Conservation (phyloP, 2,888 invertebrate genomes). For the Cerastis rubricosa region DNA sequence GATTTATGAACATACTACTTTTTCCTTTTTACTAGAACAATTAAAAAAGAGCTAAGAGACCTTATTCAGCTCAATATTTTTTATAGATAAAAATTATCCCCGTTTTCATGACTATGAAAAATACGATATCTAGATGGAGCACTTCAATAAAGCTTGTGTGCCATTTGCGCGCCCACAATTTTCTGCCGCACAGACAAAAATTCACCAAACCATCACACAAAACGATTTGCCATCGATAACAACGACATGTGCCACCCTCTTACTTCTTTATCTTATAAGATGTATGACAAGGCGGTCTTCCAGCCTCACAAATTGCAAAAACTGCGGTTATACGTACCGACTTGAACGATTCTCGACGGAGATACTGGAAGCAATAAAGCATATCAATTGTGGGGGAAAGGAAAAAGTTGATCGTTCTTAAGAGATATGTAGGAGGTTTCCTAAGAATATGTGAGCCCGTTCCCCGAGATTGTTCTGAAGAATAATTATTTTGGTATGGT, state of each 20-base stretch:
- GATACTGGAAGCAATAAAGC: constrained; percentile 36
- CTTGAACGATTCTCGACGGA: constrained; percentile 29
- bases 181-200: constrained; percentile 23
- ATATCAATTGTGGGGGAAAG: constrained; percentile 31
- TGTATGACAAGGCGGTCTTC: constrained; percentile 32
- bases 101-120: constrained; percentile 2
- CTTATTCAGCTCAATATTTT: not conserved
- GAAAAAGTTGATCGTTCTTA: constrained; percentile 7
- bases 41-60: not conserved
- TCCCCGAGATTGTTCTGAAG: not conserved
- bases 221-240: constrained; percentile 53
- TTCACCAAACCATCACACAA: constrained; percentile 12
- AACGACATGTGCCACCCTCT: constrained; percentile 9
- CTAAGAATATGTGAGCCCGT: not conserved
- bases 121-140: constrained; percentile 10
- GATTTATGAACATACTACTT: too few relatives aligned
- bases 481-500: not conserved
- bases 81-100: not conserved
- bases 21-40: not conserved
- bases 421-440: not conserved
- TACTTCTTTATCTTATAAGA: constrained; percentile 54
- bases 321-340: constrained; percentile 17
- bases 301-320: constrained; percentile 25
- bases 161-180: not conserved
- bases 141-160: constrained; percentile 6